Conservation (phyloP, 2,797 vertebrate genomes). For the Catamblyrhynchus diadema region DNA sequence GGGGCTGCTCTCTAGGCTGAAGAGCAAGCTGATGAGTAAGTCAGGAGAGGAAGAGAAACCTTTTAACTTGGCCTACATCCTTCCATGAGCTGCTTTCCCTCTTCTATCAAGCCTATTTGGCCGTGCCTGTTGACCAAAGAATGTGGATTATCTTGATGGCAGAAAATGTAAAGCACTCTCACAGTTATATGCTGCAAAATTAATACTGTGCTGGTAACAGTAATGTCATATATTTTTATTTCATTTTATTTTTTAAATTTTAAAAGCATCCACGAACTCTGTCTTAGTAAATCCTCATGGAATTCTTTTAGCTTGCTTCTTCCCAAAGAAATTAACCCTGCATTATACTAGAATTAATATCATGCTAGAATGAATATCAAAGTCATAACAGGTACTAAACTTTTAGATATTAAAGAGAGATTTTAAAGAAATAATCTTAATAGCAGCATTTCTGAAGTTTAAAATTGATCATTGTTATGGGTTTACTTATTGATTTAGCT, state of each 20-base stretch:
- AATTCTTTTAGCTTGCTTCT: background rate
- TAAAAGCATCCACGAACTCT: background rate
- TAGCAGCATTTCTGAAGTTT: constrained; percentile 5
- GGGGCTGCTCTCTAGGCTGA: background rate
- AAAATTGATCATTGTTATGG: background rate
- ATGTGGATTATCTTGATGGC: background rate
- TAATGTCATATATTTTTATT: background rate
- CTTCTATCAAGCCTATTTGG: background rate
- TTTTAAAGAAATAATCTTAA: constrained; percentile 26
- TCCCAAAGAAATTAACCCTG: background rate
- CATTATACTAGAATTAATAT: background rate
- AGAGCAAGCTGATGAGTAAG: background rate
- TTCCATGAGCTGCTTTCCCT: background rate
- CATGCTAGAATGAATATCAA: background rate
- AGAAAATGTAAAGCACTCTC: background rate
- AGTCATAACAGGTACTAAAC: background rate
- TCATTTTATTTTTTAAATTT: background rate
- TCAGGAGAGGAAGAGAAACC: background rate
- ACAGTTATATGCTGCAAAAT: background rate
- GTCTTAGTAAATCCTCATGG: background rate
- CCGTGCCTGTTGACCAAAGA: background rate
- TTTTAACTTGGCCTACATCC: background rate
- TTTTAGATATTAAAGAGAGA: background rate
- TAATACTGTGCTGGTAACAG: background rate
- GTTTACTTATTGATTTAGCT: constrained; percentile 9